Conservation (phyloP, 2,113 vertebrate species). For the Anhinga rufa region DNA sequence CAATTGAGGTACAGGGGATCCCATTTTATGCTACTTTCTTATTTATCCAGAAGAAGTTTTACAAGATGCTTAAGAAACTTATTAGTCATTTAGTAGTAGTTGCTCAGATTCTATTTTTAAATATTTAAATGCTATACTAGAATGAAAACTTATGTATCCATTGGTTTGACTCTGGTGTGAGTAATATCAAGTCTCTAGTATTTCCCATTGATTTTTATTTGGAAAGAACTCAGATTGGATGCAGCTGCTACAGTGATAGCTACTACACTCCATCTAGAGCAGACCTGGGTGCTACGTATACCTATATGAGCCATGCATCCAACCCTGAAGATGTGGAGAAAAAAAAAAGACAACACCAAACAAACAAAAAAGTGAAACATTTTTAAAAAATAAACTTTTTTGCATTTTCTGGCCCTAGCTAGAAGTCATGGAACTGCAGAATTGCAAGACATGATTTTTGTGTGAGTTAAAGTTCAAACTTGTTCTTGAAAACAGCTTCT, state of each 20-base stretch:
- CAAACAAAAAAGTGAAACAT: not conserved
- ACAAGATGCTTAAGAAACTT: not conserved
- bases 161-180: not conserved
- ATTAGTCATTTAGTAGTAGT: not conserved
- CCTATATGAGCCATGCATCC: not conserved
- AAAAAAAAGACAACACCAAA: accelerated
- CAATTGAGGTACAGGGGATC: not conserved
- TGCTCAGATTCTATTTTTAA: not conserved
- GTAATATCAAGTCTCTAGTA: not conserved
- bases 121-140: not conserved
- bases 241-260: not conserved
- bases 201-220: not conserved
- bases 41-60: not conserved
- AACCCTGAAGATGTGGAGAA: not conserved
- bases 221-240: not conserved
- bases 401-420: not conserved
- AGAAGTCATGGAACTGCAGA: not conserved
- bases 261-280: not conserved
- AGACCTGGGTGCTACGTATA: not conserved
- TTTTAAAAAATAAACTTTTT: not conserved
- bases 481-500: not conserved
- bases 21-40: not conserved
- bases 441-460: not conserved
- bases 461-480: not conserved
- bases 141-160: not conserved